phyloP scores from a whole-genome alignment of 2,797 vertebrate species.

The Mormyrops attenuatus region DNA sequence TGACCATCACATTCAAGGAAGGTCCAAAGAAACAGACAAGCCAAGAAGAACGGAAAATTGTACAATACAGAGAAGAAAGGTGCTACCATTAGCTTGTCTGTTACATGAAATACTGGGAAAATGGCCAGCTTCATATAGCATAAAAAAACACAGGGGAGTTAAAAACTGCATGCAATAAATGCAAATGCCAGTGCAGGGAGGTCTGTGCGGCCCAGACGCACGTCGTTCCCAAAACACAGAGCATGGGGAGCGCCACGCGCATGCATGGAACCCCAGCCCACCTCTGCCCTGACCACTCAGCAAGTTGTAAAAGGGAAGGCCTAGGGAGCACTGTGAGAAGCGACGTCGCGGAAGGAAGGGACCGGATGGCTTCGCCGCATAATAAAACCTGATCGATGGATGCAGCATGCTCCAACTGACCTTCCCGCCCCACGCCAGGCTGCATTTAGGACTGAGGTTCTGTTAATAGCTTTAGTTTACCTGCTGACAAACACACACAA shows the following conservation, averaged over 20 bases:
- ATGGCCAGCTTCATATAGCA: not conserved
- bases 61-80: not conserved
- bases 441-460: not conserved
- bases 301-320: slow-evolving; percentile 53
- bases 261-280: not conserved
- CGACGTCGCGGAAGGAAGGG: slow-evolving; percentile 58
- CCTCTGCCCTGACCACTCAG: slow-evolving; percentile 56
- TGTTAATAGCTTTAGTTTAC: not conserved
- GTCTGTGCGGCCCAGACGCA: not conserved
- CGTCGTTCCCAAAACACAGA: not conserved
- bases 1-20: not conserved
- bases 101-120: not conserved
- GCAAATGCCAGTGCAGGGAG: not conserved
- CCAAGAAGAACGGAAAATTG: not conserved
- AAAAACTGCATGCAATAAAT: not conserved
- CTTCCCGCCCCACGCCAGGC: slow-evolving; percentile 18
- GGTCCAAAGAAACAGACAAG: not conserved
- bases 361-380: slow-evolving; percentile 58
- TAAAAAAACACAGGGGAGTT: not conserved
- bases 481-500: slow-evolving; percentile 23
- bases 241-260: not conserved
- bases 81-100: not conserved
- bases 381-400: slow-evolving; percentile 66
- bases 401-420: slow-evolving; percentile 48
- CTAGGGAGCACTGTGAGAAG: slow-evolving; percentile 46